These are phyloP conservation scores for Ochropleura leucogaster DNA, from an alignment of 2,888 invertebrate species.

Conservation along the genomic window DNA sequence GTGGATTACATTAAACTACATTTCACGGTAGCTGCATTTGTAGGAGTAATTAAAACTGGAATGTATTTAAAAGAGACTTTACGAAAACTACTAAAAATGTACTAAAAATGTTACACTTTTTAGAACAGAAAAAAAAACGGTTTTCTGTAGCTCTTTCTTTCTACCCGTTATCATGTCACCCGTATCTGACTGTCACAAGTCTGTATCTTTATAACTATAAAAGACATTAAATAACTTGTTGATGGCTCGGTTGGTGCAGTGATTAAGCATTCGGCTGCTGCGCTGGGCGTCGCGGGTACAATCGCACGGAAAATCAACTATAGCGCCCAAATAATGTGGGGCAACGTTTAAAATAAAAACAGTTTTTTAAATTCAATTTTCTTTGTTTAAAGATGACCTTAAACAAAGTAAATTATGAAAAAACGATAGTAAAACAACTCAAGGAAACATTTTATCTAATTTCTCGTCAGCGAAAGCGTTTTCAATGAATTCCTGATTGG, in stretches of 20 bases:
- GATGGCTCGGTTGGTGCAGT: no score
- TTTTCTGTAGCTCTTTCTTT: background rate
- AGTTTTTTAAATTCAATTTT: no score
- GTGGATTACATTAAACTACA: slow-evolving; percentile 52
- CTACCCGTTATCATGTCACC: background rate
- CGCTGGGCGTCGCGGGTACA: no score
- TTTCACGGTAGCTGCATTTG: slow-evolving; percentile 33
- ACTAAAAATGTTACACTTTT: background rate
- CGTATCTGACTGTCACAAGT: background rate
- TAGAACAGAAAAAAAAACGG: background rate
- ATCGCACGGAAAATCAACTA: no score
- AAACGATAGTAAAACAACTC: background rate
- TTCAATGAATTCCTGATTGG: slow-evolving; percentile 64
- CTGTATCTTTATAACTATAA: background rate
- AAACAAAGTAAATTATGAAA: background rate
- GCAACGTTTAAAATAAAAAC: no score
- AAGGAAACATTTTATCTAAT: background rate
- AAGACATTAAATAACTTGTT: background rate
- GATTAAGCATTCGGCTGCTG: no score
- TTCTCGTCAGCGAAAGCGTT: slow-evolving; percentile 15
- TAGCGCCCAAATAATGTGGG: no score
- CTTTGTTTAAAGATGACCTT: no score
- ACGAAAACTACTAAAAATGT: background rate
- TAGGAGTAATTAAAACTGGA: slow-evolving; percentile 19
- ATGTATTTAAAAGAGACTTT: background rate